Conservation (phyloP, 2,797 vertebrate species). For the Sphenopsis melanotis region DNA sequence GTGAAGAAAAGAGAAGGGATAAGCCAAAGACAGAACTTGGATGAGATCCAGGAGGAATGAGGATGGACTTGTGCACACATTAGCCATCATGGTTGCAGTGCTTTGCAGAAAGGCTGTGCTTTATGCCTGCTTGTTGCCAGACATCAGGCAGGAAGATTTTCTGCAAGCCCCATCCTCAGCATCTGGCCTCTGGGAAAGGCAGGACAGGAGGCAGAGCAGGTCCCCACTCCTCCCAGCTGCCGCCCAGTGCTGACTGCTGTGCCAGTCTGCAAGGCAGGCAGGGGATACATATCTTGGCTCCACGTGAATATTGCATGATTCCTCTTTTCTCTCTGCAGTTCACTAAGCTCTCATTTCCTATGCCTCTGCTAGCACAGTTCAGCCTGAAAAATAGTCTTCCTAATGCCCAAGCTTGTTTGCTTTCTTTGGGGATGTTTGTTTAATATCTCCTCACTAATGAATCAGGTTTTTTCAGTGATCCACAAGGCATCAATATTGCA, state of each 20-base stretch:
- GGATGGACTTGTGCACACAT: fast-evolving
- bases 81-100: background rate
- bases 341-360: background rate
- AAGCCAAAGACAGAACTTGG: background rate
- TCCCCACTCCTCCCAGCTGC: background rate
- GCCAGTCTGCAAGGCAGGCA: background rate
- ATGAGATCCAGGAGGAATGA: background rate
- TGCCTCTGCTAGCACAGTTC: fast-evolving
- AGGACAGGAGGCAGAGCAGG: background rate
- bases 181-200: background rate
- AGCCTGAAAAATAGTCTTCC: background rate
- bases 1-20: background rate
- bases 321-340: background rate
- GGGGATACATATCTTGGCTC: fast-evolving
- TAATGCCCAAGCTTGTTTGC: background rate
- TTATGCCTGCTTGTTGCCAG: background rate
- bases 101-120: background rate
- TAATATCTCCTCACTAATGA: background rate
- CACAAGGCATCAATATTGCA: background rate
- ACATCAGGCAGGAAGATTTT: background rate
- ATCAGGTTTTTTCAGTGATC: background rate
- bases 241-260: fast-evolving
- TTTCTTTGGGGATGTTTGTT: slow-evolving; percentile 5
- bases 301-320: fast-evolving
- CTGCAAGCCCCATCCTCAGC: background rate